Evolutionary conservation across 2,888 invertebrate species (phyloP), one percentile per base, ranked within the genome.

Genomic region (Synanthedon vespiformis): DNA sequence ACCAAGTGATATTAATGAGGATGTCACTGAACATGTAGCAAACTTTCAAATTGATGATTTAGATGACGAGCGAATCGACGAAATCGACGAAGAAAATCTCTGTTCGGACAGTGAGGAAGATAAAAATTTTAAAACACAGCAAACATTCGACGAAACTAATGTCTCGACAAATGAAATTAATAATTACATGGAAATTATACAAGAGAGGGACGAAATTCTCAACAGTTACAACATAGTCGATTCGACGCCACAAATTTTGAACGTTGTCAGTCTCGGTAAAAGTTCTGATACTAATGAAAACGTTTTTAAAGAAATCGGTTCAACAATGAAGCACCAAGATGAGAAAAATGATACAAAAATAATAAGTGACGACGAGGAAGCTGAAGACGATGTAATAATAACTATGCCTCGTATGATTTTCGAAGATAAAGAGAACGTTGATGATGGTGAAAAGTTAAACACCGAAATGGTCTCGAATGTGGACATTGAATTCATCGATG

Each of bases 401-500:
- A 34, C 34, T 34, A 34, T 34, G 34, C 34, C 34, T 34, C 34
- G 34, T 34, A 34, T 34, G 34, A 1, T 34, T 34, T 34, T 34
- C 10, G 34, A 10, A 10, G 34, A 34, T 34, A 10, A 34, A 6
- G 34, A 34, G 34, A 34, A 34, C 2, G 34, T 34, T 34, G 2
- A 10, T 34, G 10, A 34, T 34, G 10, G 34, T 10, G 34, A 6
- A 34, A 2, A 34, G 2, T 8, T 34, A 10, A 34, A 34, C 8
- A 34, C 34, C 10, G 10, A 34, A 44, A 4, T 48, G 48, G 2
- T 56, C 4, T 49, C 53, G 5, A 61, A 72, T 57, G 54, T 73
- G 11, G 64, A 72, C 0, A 73, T 79, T 12, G 77, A 73, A 52
- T 60, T 77, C 10, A 61, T 64, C 4, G 80, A 81, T 50, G 76